A percentile compares a stretch with the other conserved stretches of the same genome.
Conservation (phyloP, 2,113 vertebrate species). For the Chloebia gouldiae region DNA sequence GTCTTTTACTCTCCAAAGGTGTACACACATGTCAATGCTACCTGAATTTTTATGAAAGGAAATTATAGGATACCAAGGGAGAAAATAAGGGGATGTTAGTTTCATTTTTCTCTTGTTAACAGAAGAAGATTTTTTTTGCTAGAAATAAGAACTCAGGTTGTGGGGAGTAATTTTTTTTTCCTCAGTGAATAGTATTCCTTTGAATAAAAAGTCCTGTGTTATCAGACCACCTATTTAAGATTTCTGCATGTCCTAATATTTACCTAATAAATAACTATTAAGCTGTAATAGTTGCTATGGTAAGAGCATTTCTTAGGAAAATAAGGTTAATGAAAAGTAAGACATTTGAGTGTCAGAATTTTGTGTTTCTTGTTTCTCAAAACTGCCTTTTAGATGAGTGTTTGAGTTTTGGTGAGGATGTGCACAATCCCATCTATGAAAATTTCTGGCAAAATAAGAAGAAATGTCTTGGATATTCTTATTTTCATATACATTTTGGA, state of each 20-base stretch:
- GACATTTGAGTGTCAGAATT: background rate
- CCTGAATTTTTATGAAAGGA: background rate
- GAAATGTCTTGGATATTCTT: background rate
- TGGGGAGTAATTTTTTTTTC: background rate
- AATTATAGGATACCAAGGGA: background rate
- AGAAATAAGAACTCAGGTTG: background rate
- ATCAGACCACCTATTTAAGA: background rate
- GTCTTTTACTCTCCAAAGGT: background rate
- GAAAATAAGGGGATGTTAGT: accelerated
- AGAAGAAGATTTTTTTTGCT: background rate
- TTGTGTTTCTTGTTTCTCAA: background rate
- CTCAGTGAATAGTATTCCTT: background rate
- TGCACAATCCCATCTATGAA: background rate
- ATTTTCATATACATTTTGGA: background rate
- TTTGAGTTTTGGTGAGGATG: background rate
- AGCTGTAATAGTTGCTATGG: background rate
- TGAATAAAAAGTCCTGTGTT: background rate
- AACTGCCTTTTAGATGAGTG: background rate
- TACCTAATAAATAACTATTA: background rate
- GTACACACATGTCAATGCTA: background rate
- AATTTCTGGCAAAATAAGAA: background rate
- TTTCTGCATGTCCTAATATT: background rate
- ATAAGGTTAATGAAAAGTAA: background rate
- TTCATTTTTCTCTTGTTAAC: background rate
- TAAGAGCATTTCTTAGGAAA: background rate